phyloP scores from a whole-genome alignment of 2,888 invertebrate genomes.

The Calameuta idolon region DNA sequence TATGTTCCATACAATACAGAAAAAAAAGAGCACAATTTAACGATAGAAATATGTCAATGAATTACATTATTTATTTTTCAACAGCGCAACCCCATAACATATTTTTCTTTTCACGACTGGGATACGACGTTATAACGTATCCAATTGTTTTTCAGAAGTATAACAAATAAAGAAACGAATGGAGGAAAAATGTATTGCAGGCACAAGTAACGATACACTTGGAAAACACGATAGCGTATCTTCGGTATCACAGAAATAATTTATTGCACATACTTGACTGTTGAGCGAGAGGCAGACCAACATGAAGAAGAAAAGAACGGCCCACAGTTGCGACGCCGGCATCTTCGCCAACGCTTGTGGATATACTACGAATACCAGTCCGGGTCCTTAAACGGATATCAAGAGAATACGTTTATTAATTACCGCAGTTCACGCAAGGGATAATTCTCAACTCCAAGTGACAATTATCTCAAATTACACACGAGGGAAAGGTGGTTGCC shows the following conservation, averaged over 20 bases:
- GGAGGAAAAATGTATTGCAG: not conserved
- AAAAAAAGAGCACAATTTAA: too few relatives aligned
- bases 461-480: not conserved
- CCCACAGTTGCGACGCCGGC: conserved; percentile 92
- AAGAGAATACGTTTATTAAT: not conserved
- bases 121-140: not conserved
- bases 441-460: not conserved
- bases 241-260: not conserved
- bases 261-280: conserved; percentile 77
- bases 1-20: not conserved
- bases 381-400: conserved; percentile 76
- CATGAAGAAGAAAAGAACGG: conserved; percentile 91
- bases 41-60: too few relatives aligned
- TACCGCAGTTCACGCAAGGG: not conserved
- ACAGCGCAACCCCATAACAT: not conserved
- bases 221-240: not conserved
- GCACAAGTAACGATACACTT: not conserved
- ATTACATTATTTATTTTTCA: too few relatives aligned
- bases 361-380: conserved; percentile 90
- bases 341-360: conserved; percentile 93
- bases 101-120: not conserved
- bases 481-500: not conserved
- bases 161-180: not conserved
- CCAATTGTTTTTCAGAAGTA: not conserved
- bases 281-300: conserved; percentile 88